Conservation (phyloP, 2,113 vertebrate genomes). For the Smithornis capensis region DNA sequence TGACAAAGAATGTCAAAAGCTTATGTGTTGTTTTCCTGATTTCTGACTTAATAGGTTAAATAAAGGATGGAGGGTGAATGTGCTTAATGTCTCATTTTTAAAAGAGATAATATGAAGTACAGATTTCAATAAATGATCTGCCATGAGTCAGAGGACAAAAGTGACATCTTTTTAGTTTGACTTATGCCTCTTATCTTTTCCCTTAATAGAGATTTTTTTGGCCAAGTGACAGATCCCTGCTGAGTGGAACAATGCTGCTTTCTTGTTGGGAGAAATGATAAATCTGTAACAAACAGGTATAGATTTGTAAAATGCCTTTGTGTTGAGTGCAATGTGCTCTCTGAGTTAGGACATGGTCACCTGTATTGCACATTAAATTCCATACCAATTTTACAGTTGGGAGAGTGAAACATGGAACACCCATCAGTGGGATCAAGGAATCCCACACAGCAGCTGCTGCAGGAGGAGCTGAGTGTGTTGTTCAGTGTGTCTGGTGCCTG, state of each 20-base stretch:
- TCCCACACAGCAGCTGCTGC: neutral
- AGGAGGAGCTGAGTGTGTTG: neutral
- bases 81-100: neutral
- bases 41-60: neutral
- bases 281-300: neutral
- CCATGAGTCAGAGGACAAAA: neutral
- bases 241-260: neutral
- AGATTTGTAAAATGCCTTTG: neutral
- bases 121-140: neutral
- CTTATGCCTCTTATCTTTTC: neutral
- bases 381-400: neutral
- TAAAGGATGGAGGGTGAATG: neutral
- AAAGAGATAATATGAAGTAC: neutral
- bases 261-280: neutral
- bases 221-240: neutral
- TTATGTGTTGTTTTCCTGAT: neutral
- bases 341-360: neutral
- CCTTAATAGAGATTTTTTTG: neutral
- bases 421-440: neutral
- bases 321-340: accelerated
- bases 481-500: too few species aligned
- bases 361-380: neutral
- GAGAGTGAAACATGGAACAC: neutral
- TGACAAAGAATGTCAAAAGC: neutral
- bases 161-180: neutral